These are phyloP conservation scores for Zygothrica quintamaculata DNA, from an alignment of 2,888 invertebrate genomes.

Conservation along the genomic window DNA sequence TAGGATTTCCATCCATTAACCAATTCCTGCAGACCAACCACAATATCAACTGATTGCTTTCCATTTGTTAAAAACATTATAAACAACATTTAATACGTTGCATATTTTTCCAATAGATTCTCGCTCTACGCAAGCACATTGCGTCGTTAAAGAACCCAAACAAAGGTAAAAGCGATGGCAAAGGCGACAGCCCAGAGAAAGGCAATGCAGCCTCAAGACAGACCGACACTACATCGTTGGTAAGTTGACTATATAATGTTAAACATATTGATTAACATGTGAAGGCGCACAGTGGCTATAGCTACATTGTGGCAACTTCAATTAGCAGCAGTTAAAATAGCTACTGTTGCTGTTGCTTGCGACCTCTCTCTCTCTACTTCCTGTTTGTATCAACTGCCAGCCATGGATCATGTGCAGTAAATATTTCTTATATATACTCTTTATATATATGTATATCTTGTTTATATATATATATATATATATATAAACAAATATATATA, in stretches of 20 bases:
- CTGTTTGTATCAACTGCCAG: not conserved
- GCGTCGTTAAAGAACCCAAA: slow-evolving; percentile 79
- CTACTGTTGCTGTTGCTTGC: slow-evolving; percentile 5
- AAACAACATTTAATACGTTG: slow-evolving; percentile 18
- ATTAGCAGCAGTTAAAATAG: slow-evolving; percentile 3
- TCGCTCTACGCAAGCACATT: slow-evolving; percentile 83
- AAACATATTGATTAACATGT: slow-evolving; percentile 34
- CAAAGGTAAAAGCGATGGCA: slow-evolving; percentile 57
- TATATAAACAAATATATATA: slow-evolving; percentile 2
- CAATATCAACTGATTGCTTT: not conserved
- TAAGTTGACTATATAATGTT: slow-evolving; percentile 60
- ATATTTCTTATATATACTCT: not conserved
- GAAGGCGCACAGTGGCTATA: not conserved
- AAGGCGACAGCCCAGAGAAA: slow-evolving; percentile 2
- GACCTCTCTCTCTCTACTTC: slow-evolving; percentile 2
- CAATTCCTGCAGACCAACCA: slow-evolving; percentile 8
- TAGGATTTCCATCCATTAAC: slow-evolving; percentile 24
- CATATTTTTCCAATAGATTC: slow-evolving; percentile 78
- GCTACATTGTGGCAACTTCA: slow-evolving; percentile 8
- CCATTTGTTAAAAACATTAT: not conserved
- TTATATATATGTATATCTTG: not conserved
- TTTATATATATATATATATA: not conserved
- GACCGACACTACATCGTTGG: slow-evolving; percentile 67
- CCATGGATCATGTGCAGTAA: slow-evolving; percentile 22
- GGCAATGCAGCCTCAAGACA: slow-evolving; percentile 37